These are phyloP conservation scores for Drosophila ohnishii DNA, from an alignment of 1,140 invertebrate genomes.

Conservation along the genomic window DNA sequence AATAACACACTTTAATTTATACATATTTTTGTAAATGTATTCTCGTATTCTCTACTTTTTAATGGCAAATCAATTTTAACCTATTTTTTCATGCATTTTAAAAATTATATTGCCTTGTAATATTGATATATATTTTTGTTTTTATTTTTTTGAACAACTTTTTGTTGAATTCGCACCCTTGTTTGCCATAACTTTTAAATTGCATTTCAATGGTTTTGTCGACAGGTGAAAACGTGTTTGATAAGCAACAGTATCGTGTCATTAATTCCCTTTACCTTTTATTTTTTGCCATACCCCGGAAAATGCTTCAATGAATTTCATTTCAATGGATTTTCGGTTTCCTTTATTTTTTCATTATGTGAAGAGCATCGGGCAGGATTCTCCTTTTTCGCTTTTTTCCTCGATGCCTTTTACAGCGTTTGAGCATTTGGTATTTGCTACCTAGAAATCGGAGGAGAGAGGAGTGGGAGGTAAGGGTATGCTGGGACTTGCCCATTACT, in stretches of 20 bases:
- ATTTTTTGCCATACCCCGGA: background rate
- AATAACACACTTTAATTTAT: background rate
- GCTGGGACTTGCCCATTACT: slow-evolving; percentile 55
- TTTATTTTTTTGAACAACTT: background rate
- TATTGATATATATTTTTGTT: background rate
- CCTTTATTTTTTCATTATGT: slow-evolving; percentile 63
- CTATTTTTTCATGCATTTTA: background rate
- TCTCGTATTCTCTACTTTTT: too few relatives aligned
- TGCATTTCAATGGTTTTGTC: slow-evolving; percentile 4
- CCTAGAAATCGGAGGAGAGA: slow-evolving; percentile 18
- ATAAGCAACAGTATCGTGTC: slow-evolving; percentile 53
- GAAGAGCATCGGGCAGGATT: slow-evolving; percentile 45
- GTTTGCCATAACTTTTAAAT: slow-evolving; percentile 10
- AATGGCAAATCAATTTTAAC: background rate
- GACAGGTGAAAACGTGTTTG: slow-evolving; percentile 19
- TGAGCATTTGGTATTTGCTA: slow-evolving; percentile 74
- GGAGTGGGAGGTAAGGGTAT: background rate
- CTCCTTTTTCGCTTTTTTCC: slow-evolving; percentile 18
- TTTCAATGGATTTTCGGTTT: slow-evolving; percentile 45
- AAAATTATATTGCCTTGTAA: background rate
- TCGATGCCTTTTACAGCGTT: slow-evolving; percentile 66
- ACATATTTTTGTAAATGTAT: background rate
- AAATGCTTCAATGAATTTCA: slow-evolving; percentile 64
- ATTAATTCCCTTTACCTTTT: slow-evolving; percentile 59
- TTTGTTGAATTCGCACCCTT: background rate